Evolutionary conservation across 2,888 invertebrate genomes (phyloP).

Genomic region (Nemotelus pantherinus): DNA sequence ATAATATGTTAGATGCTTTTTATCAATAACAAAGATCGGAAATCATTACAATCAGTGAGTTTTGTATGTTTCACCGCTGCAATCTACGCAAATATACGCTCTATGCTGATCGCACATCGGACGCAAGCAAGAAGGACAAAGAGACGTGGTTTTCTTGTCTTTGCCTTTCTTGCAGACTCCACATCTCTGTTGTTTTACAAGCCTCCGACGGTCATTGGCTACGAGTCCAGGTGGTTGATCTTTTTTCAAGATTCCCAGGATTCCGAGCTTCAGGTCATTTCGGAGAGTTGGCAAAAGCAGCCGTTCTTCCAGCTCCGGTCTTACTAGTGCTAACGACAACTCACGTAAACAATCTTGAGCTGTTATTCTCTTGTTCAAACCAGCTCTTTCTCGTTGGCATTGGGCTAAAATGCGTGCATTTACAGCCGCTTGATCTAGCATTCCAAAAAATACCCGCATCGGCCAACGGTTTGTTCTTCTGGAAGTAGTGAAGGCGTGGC

Average conservation of each 20-base stretch:
- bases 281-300: no score
- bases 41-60: no score
- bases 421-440: conserved; percentile 5
- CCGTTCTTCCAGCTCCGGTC: background rate
- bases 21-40: no score
- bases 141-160: background rate
- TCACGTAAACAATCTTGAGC: background rate
- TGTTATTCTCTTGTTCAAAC: no score
- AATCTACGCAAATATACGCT: no score
- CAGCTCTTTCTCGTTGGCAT: no score
- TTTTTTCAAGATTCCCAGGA: background rate
- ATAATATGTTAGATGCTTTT: no score
- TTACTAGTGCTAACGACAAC: background rate
- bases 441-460: conserved; percentile 4
- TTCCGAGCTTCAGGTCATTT: background rate
- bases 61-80: no score
- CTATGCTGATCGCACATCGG: no score
- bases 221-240: conserved; percentile 1
- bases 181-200: no score
- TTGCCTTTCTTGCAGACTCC: background rate
- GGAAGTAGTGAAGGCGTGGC: background rate
- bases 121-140: background rate
- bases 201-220: background rate
- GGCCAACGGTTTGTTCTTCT: conserved; percentile 7
- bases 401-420: background rate